A percentile compares a stretch with the other conserved stretches of the same genome.
Conservation (phyloP, 2,113 vertebrate species). For the Piliocolobus tephrosceles region DNA sequence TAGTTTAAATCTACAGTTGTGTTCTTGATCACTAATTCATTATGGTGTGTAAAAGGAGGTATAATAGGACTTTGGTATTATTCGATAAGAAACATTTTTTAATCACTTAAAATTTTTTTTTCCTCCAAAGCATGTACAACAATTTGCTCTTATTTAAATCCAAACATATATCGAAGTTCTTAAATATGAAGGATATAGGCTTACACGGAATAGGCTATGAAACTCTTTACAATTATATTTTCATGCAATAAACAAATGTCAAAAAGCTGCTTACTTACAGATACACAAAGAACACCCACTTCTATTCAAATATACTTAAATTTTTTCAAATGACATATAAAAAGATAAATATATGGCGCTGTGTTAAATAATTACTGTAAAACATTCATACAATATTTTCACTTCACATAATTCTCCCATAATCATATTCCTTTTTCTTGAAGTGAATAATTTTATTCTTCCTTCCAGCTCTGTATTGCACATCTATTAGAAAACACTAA, state of each 20-base stretch:
- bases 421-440: not conserved
- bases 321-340: not conserved
- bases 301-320: not conserved
- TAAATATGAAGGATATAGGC: not conserved
- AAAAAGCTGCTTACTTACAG: not conserved
- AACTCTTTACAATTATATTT: not conserved
- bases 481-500: not conserved
- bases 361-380: not conserved
- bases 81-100: not conserved
- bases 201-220: not conserved
- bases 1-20: conserved; percentile 55
- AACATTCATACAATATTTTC: not conserved
- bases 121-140: not conserved
- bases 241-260: conserved; percentile 9
- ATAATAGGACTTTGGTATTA: not conserved
- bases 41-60: not conserved
- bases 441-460: not conserved
- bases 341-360: not conserved
- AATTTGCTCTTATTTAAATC: not conserved
- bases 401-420: not conserved
- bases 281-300: not conserved
- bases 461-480: not conserved
- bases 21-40: conserved; percentile 34
- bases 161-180: not conserved
- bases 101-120: not conserved